Conservation (phyloP, 2,113 vertebrate species). For the Hiodon tergisus region DNA sequence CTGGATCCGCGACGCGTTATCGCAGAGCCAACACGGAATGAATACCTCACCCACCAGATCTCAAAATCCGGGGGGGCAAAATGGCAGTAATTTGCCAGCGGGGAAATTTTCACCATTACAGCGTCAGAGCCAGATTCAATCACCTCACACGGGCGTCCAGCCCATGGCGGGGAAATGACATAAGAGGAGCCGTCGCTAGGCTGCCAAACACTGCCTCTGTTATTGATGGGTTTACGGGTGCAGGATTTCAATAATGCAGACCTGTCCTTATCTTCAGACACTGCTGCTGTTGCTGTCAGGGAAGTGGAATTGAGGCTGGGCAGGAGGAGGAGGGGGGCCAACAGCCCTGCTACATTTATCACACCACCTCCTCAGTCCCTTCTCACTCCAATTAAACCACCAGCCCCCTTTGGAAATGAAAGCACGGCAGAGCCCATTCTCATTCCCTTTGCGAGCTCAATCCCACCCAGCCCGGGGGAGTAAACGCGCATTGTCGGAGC, state of each 20-base stretch:
- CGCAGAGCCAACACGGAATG: slow-evolving; percentile 53
- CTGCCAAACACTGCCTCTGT: slow-evolving; percentile 3
- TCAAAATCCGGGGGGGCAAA: slow-evolving; percentile 55
- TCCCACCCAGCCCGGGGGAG: slow-evolving; percentile 41
- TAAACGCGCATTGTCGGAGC: slow-evolving; percentile 44
- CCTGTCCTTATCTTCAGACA: slow-evolving; percentile 24
- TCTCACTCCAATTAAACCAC: slow-evolving; percentile 14
- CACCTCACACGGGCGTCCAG: slow-evolving; percentile 30
- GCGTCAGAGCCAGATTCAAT: slow-evolving; percentile 48
- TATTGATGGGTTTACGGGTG: slow-evolving; percentile 23
- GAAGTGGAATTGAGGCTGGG: slow-evolving; percentile 8
- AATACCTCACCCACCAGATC: slow-evolving; percentile 54
- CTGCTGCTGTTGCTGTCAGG: slow-evolving; percentile 16
- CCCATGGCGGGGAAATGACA: slow-evolving; percentile 31
- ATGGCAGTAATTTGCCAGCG: slow-evolving; percentile 51
- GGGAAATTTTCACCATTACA: slow-evolving; percentile 54
- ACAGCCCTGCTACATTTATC: slow-evolving; percentile 26
- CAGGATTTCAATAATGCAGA: slow-evolving; percentile 26
- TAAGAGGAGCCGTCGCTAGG: slow-evolving; percentile 11
- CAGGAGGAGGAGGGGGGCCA: slow-evolving; percentile 18
- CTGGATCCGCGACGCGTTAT: slow-evolving; percentile 53
- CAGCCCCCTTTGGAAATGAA: slow-evolving; percentile 40
- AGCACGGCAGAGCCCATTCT: slow-evolving; percentile 30
- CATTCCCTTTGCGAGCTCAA: slow-evolving; percentile 25
- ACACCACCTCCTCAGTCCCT: slow-evolving; percentile 21